These are phyloP conservation scores for Nansenia antarctica DNA, from an alignment of 2,113 vertebrate species.

Conservation along the genomic window DNA sequence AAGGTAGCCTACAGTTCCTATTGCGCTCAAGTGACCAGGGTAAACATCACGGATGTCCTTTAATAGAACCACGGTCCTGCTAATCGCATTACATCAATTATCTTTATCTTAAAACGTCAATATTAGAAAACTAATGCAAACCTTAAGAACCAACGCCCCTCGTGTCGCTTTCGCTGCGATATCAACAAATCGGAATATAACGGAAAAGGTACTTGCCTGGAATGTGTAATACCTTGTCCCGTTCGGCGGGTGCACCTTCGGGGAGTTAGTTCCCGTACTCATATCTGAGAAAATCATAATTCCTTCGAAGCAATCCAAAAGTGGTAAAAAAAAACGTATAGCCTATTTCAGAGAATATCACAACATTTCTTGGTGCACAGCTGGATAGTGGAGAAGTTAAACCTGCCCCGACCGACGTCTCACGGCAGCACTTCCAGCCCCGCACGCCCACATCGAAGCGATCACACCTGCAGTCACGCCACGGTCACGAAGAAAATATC, in stretches of 20 bases:
- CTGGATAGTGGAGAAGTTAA: constrained; percentile 59
- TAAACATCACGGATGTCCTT: neutral
- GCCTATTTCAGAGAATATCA: constrained; percentile 64
- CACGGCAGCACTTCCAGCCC: constrained; percentile 56
- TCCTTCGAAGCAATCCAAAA: constrained; percentile 82
- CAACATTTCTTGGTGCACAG: constrained; percentile 74
- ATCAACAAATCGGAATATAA: neutral
- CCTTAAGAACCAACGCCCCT: neutral
- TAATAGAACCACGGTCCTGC: neutral
- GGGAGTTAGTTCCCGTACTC: constrained; percentile 91
- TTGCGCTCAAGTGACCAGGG: too few relatives aligned
- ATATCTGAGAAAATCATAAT: constrained; percentile 99
- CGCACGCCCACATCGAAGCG: constrained; percentile 52
- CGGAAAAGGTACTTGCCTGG: constrained; percentile 84
- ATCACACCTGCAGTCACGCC: constrained; percentile 28
- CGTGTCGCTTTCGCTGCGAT: neutral
- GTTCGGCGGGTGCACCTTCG: constrained; percentile 95
- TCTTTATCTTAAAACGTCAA: neutral
- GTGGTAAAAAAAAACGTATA: constrained; percentile 54
- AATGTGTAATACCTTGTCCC: constrained; percentile 96
- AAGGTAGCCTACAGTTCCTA: too few relatives aligned
- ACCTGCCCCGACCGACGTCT: constrained; percentile 72
- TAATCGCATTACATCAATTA: neutral
- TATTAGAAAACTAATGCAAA: neutral
- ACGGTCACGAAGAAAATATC: constrained; percentile 9